A percentile compares a stretch with the other conserved stretches of the same genome.
phyloP scores from a whole-genome alignment of 2,113 vertebrate species.

The Canis aureus region DNA sequence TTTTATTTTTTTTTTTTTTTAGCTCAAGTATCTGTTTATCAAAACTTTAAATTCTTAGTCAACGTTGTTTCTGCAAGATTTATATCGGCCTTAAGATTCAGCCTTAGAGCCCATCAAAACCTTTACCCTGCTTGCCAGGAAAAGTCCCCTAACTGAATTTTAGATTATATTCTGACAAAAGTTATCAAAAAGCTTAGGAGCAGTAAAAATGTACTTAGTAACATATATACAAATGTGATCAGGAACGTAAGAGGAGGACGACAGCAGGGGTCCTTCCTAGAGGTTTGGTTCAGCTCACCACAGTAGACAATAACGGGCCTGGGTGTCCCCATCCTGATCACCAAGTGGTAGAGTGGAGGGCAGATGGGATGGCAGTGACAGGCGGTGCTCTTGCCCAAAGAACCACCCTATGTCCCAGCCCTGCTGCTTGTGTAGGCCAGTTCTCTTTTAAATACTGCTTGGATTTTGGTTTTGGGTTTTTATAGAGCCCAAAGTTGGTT shows the following conservation, averaged over 20 bases:
- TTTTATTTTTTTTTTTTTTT: background rate
- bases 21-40: background rate
- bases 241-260: background rate
- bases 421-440: rapidly evolving
- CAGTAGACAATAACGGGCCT: background rate
- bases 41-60: background rate
- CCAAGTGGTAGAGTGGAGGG: rapidly evolving
- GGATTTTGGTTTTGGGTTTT: background rate
- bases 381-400: background rate
- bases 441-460: background rate
- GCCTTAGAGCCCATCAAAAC: background rate
- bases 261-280: background rate
- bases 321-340: rapidly evolving
- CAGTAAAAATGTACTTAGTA: background rate
- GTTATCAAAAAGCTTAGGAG: background rate
- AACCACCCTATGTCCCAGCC: rapidly evolving
- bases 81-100: background rate
- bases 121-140: background rate
- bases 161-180: background rate
- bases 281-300: background rate
- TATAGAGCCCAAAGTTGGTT: background rate
- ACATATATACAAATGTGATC: background rate
- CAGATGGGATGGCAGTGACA: background rate
- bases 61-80: background rate
- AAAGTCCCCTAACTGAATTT: background rate